Evolutionary conservation across 2,113 vertebrate genomes (phyloP).

Genomic region (Euleptes europaea): DNA sequence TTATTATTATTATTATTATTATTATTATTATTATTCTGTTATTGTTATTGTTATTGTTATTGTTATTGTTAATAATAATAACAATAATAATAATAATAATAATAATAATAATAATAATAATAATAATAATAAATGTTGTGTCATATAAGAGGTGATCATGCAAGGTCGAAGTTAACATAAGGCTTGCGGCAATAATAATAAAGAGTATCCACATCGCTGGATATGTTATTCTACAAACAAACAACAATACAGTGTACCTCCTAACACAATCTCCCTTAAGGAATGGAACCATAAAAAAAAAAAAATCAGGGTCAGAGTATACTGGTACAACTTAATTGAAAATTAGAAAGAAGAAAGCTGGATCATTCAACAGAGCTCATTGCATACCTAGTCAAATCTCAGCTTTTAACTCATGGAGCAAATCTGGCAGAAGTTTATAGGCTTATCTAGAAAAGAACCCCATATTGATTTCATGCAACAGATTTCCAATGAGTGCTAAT

Average conservation of each 20-base stretch:
- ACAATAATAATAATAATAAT: too few relatives aligned
- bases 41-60: too few relatives aligned
- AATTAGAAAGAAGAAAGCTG: background rate
- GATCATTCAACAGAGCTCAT: background rate
- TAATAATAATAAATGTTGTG: background rate
- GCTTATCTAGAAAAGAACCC: background rate
- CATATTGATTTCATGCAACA: background rate
- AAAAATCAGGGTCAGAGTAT: too few relatives aligned
- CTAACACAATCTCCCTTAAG: background rate
- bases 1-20: too few relatives aligned
- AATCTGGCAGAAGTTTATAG: background rate
- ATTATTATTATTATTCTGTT: too few relatives aligned
- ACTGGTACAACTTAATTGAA: too few relatives aligned
- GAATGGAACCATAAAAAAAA: background rate
- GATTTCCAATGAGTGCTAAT: conserved; percentile 6
- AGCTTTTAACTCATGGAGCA: background rate
- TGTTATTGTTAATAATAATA: too few relatives aligned
- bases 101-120: too few relatives aligned
- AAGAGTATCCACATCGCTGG: background rate
- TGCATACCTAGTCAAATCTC: background rate
- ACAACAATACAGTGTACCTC: background rate
- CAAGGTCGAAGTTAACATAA: background rate
- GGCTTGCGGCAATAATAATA: background rate
- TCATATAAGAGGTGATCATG: background rate
- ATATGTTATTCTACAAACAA: background rate